Evolutionary conservation across 2,888 invertebrate species (phyloP), one percentile per base, ranked within the genome.

Genomic region (Caenorhabditis doughertyi): DNA sequence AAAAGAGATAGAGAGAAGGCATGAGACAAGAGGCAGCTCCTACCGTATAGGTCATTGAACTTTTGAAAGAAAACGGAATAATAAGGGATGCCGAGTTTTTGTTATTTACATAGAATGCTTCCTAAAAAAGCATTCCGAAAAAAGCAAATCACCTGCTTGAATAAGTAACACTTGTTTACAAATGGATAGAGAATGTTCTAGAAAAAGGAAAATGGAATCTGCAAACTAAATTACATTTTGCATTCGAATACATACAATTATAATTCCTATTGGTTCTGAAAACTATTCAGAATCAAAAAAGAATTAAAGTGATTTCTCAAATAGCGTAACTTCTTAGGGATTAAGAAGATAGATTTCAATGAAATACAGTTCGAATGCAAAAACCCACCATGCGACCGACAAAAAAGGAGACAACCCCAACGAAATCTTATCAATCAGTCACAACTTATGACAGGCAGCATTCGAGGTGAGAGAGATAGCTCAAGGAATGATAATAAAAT

Each of bases 31-130:
- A 67, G 32, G 9, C 23, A 53, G 47, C 62, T 25, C 11, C 25
- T 58, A 58, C 58, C 35, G 58, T 58, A 60, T 39, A 25, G 42
- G 58, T 62, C 60, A 44, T 62, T 62, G 62, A 27, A 62, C 39
- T 42, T 21, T 60, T 25, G 13, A 18, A 13, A 21, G 29, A 56
- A 13, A 44, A 13, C 44, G n/a, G 44, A 53, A 25, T 23, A n/a
- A n/a, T n/a, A n/a, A 18, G 47, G 16, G 11, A 47, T 47, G 47
- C n/a, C n/a, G 39, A 39, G 39, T 39, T 39, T 39, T 39, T 39
- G 32, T 39, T 39, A 16, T 39, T 39, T 39, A 39, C 39, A 8
- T 13, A 3, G 13, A 16, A 39, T 9, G 32, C 32, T 39, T 39
- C 13, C 4, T n/a, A n/a, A 16, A 47, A 21, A 21, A 21, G 47